Evolutionary conservation across 2,888 invertebrate species (phyloP).

Genomic region (Watsonalla binaria): DNA sequence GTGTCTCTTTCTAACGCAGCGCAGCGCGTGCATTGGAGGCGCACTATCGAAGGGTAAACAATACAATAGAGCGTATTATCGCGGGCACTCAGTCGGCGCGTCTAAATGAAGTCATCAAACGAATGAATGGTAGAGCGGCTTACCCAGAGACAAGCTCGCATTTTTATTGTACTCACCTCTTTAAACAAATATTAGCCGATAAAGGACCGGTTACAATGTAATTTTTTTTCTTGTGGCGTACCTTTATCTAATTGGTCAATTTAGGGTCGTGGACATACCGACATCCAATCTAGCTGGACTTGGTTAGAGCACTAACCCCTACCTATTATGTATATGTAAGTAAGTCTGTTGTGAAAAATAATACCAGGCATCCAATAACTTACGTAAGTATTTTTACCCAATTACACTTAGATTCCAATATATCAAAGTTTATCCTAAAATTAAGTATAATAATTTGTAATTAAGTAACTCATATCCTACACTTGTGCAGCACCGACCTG

Average conservation of each 20-base stretch:
- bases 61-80: conserved; percentile 67
- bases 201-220: conserved; percentile 36
- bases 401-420: no score
- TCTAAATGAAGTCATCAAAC: conserved; percentile 78
- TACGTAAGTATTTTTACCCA: no score
- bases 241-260: conserved; percentile 30
- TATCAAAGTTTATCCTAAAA: no score
- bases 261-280: conserved; percentile 27
- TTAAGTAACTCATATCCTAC: no score
- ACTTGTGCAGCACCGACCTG: no score
- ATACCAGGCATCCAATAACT: no score
- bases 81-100: conserved; percentile 71
- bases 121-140: conserved; percentile 72
- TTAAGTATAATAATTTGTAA: no score
- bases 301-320: not conserved
- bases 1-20: conserved; percentile 61
- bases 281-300: conserved; percentile 19
- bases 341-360: no score
- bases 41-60: conserved; percentile 79
- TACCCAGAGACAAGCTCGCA: conserved; percentile 65
- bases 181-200: conserved; percentile 67
- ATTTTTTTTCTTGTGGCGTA: conserved; percentile 32
- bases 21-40: conserved; percentile 71
- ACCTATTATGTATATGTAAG: no score
- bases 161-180: conserved; percentile 72